Evolutionary conservation across 2,888 invertebrate species (phyloP), one percentile per base, ranked within the genome.

Genomic region (Hypsopygia costalis): DNA sequence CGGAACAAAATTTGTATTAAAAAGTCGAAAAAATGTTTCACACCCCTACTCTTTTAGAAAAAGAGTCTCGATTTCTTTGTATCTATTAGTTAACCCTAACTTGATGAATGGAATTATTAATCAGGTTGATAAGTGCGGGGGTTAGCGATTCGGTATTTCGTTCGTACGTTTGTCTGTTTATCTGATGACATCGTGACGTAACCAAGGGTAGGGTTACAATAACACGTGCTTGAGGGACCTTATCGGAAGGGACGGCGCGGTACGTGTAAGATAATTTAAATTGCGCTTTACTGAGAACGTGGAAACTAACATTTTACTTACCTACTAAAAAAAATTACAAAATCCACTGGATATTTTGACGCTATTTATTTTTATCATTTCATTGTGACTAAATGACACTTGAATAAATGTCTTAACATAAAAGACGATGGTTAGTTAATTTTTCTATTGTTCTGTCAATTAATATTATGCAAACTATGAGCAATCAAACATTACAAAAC

Each of bases 101-200:
- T 59, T 62, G 61, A 61, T 62, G 64, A 55, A 67, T 65, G 62
- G 63, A 65, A 69, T 69, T 72, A 63, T 64, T 69, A 75, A 75
- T 72, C 73, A 69, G 62, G 38, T 48, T 47, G 69, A 69, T 70
- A 71, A 74, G 68, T 55, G 56, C 55, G 48, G 51, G 56, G 52
- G 58, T 56, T 52, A 52, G 49, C 39, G 48, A 49, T 52, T 51
- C 50, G 53, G 47, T 43, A 48, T 44, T 44, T 44, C 44, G 62
- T 56, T 58, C 52, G 62, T 69, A 56, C 60, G 67, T 63, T 58
- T 62, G 60, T 56, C 58, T 57, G 54, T 61, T 69, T 67, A 68
- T 70, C 69, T 53, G 68, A 66, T 67, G 63, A 64, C 66, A 59
- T 55, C 44, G 53, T 45, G 59, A 60, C 58, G 57, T 35, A 44